Conservation (phyloP, 1,140 invertebrate species). For the Bactericera cockerelli region DNA sequence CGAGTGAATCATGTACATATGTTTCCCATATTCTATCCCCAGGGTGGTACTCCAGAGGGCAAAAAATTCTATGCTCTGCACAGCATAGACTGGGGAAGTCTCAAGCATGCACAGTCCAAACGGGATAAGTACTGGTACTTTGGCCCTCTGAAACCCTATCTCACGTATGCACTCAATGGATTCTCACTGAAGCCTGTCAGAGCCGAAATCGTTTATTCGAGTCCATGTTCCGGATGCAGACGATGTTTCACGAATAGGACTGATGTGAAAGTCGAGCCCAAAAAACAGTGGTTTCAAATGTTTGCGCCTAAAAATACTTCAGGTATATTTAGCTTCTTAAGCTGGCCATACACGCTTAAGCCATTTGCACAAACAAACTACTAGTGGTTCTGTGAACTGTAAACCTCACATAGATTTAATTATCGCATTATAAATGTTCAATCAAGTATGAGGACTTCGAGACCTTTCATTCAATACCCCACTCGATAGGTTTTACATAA, state of each 20-base stretch:
- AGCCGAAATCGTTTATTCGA: neutral
- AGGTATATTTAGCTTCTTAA: too few species aligned
- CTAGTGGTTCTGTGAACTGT: too few species aligned
- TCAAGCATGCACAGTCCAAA: constrained; percentile 53
- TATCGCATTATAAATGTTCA: too few species aligned
- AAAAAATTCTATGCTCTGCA: constrained; percentile 65
- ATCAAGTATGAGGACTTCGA: too few species aligned
- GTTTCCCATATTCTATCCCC: too few species aligned
- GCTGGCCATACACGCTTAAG: too few species aligned
- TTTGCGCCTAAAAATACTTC: neutral
- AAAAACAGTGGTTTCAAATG: constrained; percentile 1
- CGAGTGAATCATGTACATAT: too few species aligned
- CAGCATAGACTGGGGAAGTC: constrained; percentile 65
- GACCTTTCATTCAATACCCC: too few species aligned
- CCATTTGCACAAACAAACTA: too few species aligned
- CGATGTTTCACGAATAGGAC: neutral
- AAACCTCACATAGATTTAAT: too few species aligned
- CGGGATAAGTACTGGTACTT: constrained; percentile 79
- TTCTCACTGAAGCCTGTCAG: neutral
- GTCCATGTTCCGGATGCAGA: neutral
- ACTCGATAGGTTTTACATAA: too few species aligned
- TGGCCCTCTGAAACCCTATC: constrained; percentile 53
- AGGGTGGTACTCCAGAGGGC: too few species aligned
- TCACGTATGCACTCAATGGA: constrained; percentile 42
- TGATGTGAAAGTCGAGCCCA: neutral